A percentile compares a stretch with the other conserved stretches of the same genome.
phyloP scores from a whole-genome alignment of 2,797 vertebrate species.

The Tapera naevia region DNA sequence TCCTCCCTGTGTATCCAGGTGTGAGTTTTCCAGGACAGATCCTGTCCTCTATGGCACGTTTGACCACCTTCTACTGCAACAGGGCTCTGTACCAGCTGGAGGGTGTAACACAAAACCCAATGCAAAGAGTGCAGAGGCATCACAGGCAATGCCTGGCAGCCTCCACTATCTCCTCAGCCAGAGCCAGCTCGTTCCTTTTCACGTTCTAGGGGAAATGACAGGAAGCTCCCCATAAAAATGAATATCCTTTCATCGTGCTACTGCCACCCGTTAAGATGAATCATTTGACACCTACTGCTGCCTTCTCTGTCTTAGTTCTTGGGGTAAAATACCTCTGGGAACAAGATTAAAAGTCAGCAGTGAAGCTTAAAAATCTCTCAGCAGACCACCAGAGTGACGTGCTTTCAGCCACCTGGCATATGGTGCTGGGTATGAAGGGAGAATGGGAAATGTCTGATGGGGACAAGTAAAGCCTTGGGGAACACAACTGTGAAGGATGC shows the following conservation, averaged over 20 bases:
- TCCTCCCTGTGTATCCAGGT: not conserved
- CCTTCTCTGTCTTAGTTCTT: slow-evolving; percentile 24
- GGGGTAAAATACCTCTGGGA: slow-evolving; percentile 43
- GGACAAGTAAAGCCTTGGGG: not conserved
- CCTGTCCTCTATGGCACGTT: not conserved
- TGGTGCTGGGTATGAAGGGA: not conserved
- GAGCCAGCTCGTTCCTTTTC: not conserved
- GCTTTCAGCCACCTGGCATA: not conserved
- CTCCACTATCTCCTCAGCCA: not conserved
- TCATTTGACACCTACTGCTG: slow-evolving; percentile 33
- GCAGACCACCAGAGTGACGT: not conserved
- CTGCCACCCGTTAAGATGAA: slow-evolving; percentile 20
- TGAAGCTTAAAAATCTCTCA: slow-evolving; percentile 33
- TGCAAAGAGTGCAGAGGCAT: not conserved
- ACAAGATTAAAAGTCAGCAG: slow-evolving; percentile 39
- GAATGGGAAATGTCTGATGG: not conserved
- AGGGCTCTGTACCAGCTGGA: not conserved
- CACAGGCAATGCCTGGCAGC: not conserved
- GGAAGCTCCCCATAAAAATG: not conserved
- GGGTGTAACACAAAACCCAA: not conserved
- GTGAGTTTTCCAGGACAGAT: not conserved
- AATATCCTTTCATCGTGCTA: slow-evolving; percentile 15
- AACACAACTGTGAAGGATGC: not conserved
- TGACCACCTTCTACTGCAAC: not conserved
- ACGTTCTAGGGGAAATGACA: slow-evolving; percentile 13